Base-by-base conservation (phyloP, 1,140 invertebrate species). In the Dysdera silvatica region DNA sequence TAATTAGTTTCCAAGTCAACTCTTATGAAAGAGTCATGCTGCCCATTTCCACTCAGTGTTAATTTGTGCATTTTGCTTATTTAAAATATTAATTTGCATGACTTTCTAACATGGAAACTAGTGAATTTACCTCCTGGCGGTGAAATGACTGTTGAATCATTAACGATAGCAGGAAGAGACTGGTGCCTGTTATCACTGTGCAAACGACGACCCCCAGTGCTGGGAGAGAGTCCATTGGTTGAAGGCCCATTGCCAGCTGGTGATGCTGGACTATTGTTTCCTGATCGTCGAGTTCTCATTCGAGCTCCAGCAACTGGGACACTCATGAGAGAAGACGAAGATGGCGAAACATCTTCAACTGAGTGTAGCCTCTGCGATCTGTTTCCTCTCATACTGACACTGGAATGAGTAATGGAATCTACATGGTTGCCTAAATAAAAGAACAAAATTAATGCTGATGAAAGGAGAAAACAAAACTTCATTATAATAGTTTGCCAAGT, bases 111-210 rank as follows among this genome's bases (percentile, higher is more conserved):
- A 3, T 24, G 16, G 28, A 3, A 26, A 4, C 23, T 18, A 10
- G 41, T 32, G 23, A 4, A 35, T 52, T 35, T 29, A 63, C 61
- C 61, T 40, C 55, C 61, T 23, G 52, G 32, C 14, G 61, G 32
- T 31, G 61, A 28, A 48, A 63, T 56, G n/a, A n/a, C n/a, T 31
- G 61, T 63, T 16, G 61, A 63, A 56, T 63, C 61, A 48, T 63
- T 63, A 48, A 63, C 61, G 20, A 63, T 63, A 23, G 61, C 61
- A 35, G 61, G 61, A n/a, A 63, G 23, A 0, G 61, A 63, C 31
- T 63, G 61, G 40, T 63, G 61, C 26, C 61, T 47, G 20, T 23
- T 63, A 16, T 63, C 61, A 63, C 49, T 63, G 26, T 63, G 61
- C 3, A 63, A 35, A 24, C 61, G 45, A 18, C 61, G 61, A 2